Evolutionary conservation across 92 coral and sea anemone genomes (phyloP).

Genomic region (Siderastrea radians): DNA sequence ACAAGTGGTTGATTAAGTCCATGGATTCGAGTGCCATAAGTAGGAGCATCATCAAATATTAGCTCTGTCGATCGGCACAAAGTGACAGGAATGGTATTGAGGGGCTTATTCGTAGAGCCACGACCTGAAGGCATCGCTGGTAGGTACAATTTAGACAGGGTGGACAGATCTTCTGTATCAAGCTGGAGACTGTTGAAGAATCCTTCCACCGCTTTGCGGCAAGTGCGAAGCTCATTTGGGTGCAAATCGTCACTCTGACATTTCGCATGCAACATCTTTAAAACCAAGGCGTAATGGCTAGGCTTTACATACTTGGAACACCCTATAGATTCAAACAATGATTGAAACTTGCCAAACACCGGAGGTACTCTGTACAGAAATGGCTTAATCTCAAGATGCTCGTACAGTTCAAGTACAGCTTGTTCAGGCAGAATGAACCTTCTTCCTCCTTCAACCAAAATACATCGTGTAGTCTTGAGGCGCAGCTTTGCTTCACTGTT

Average conservation of each 20-base stretch:
- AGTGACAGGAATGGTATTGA: slow-evolving; percentile 6
- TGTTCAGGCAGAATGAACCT: slow-evolving; percentile 52
- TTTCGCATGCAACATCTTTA: slow-evolving; percentile 31
- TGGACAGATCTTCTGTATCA: background rate
- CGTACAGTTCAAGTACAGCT: slow-evolving; percentile 41
- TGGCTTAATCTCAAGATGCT: slow-evolving; percentile 45
- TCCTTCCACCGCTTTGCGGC: slow-evolving; percentile 50
- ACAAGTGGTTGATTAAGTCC: slow-evolving; percentile 32
- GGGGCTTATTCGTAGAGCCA: background rate
- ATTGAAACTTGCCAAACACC: slow-evolving; percentile 28
- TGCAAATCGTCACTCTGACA: slow-evolving; percentile 17
- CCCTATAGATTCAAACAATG: slow-evolving; percentile 52
- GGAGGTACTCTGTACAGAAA: slow-evolving; percentile 67
- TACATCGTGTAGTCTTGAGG: slow-evolving; percentile 17
- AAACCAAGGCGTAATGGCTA: slow-evolving; percentile 58
- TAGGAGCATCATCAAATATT: slow-evolving; percentile 70
- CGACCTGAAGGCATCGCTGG: slow-evolving; percentile 20
- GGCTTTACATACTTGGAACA: slow-evolving; percentile 33
- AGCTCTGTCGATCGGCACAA: slow-evolving; percentile 48
- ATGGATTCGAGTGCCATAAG: slow-evolving; percentile 58
- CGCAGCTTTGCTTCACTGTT: background rate
- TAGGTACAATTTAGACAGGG: slow-evolving; percentile 23
- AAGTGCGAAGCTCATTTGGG: slow-evolving; percentile 41
- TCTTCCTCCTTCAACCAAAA: slow-evolving; percentile 38
- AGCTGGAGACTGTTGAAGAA: slow-evolving; percentile 47